Evolutionary conservation across 2,888 invertebrate species (phyloP).

Genomic region (Oscheius sp.): DNA sequence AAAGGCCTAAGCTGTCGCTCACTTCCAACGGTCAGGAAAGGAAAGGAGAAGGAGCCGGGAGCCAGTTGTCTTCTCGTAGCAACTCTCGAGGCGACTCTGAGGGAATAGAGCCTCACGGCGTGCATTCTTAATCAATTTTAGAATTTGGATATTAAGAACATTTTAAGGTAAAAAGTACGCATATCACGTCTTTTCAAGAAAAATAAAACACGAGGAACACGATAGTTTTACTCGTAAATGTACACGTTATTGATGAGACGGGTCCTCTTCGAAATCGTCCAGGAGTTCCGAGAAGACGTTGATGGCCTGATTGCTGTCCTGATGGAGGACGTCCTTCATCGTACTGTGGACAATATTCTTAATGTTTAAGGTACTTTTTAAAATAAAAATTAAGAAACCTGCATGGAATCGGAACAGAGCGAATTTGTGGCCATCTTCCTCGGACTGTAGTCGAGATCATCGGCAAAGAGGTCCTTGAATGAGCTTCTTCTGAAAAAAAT

Average conservation of each 20-base stretch:
- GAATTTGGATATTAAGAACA: too few species aligned
- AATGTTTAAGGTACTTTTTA: background rate
- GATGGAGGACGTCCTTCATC: slow-evolving; percentile 15
- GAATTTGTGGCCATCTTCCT: slow-evolving; percentile 4
- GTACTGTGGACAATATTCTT: background rate
- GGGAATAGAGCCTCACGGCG: too few species aligned
- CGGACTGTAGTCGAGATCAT: background rate
- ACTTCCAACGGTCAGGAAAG: too few species aligned
- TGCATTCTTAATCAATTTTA: too few species aligned
- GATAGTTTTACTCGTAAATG: background rate
- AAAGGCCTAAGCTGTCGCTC: too few species aligned
- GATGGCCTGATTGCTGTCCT: slow-evolving; percentile 23
- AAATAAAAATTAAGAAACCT: background rate
- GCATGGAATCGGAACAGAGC: slow-evolving; percentile 8
- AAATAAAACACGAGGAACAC: too few species aligned
- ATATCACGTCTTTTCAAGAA: too few species aligned
- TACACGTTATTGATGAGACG: background rate
- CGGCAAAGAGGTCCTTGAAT: background rate
- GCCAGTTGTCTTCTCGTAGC: too few species aligned
- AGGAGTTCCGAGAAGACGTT: background rate
- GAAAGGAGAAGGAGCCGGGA: too few species aligned
- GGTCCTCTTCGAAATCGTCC: background rate
- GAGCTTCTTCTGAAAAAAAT: background rate
- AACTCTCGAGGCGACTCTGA: too few species aligned
- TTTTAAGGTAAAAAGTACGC: too few species aligned